Base-by-base conservation (phyloP, 2,797 vertebrate genomes). In the Lepus oiostolus region DNA sequence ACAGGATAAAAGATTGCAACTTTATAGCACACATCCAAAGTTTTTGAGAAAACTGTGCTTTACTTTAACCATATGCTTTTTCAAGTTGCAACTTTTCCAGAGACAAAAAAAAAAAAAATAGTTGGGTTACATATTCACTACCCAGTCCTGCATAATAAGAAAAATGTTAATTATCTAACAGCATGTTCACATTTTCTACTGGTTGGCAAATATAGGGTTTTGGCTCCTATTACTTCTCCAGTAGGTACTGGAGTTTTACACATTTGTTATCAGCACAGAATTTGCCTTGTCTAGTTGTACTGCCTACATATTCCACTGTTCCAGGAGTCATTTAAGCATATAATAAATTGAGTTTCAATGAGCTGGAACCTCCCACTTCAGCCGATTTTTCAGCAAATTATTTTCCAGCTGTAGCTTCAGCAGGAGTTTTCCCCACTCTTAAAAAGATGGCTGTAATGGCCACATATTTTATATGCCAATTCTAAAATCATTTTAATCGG, bases 301-400 rank as follows among this genome's bases (percentile, higher is more conserved):
- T 96, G 95, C 95, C 91, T 95, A 96, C 94, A 95, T 94, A 95
- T 93, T 91, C 94, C 88, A 76, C 90, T 94, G 90, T 96, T 97
- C 95, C 97, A 98, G 91, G 85, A 97, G 90, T 95, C 97, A 95
- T 90, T 98, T 97, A 96, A 97, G 97, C 96, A 97, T 96, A 96
- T 97, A 97, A 97, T 97, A 97, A 97, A 98, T 96, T 96, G 97
- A 96, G 96, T 98, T 97, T 97, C 96, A 97, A 97, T 97, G 97
- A 97, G 94, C 97, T 97, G 96, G 96, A 97, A 97, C 96, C 96
- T 96, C 96, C 96, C 4, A 84, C 92, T 97, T 97, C 96, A 96
- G 95, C 96, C 12, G 92, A 97, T 95, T 94, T 97, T 97, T 97
- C 92, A 95, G 95, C 96, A 97, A 98, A 97, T 97, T 96, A 97